Conservation (phyloP, 2,113 vertebrate genomes). For the Platysteira castanea region DNA sequence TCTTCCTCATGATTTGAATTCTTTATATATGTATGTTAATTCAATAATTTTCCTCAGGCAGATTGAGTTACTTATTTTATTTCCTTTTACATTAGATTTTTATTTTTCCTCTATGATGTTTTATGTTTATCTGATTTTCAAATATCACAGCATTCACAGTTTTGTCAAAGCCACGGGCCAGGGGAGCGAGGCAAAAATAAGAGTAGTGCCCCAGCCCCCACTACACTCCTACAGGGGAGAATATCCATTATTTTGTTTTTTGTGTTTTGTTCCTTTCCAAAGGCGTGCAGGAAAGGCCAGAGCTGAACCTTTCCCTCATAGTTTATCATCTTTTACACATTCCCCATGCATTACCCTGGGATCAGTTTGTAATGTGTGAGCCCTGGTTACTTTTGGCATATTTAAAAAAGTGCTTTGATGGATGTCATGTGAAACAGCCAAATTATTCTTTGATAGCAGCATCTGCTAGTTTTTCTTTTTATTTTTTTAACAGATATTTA, state of each 20-base stretch:
- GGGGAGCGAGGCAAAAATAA: neutral
- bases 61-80: neutral
- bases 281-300: neutral
- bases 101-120: neutral
- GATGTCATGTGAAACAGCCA: neutral
- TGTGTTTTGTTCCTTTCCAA: neutral
- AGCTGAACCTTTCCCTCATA: neutral
- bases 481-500: neutral
- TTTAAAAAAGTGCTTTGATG: neutral
- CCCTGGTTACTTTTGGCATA: neutral
- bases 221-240: accelerated
- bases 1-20: neutral
- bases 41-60: neutral
- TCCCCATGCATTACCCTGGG: neutral
- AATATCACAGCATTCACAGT: neutral
- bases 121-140: neutral
- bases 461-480: neutral
- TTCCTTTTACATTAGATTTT: neutral
- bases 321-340: neutral
- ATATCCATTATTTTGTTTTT: neutral
- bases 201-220: neutral
- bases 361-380: neutral
- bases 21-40: neutral
- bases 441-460: neutral
- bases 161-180: neutral